Conservation (phyloP, 2,888 invertebrate genomes). For the Drosophila fungiperda region DNA sequence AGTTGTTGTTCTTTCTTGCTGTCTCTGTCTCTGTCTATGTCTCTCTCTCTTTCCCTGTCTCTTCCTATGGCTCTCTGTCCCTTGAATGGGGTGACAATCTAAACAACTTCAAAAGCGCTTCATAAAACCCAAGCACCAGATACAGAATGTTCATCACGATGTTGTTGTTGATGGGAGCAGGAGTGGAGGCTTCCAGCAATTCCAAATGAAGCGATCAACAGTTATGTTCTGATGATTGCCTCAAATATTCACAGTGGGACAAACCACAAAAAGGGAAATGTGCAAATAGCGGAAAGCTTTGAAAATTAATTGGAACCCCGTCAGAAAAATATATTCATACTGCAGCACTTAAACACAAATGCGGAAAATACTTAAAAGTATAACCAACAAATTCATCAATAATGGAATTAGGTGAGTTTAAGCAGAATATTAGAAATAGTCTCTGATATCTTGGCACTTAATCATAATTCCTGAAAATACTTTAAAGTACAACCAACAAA, state of each 20-base stretch:
- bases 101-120: constrained; percentile 57
- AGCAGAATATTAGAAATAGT: no score
- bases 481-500: neutral
- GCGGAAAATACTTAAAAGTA: neutral
- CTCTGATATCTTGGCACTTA: neutral
- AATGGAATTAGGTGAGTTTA: neutral
- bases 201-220: constrained; percentile 59
- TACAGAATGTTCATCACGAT: constrained; percentile 31
- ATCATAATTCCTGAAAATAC: neutral
- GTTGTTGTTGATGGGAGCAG: constrained; percentile 38
- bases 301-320: neutral
- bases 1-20: constrained; percentile 17
- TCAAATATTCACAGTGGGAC: constrained; percentile 28
- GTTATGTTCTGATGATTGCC: constrained; percentile 30
- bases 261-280: neutral
- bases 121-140: constrained; percentile 59
- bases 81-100: constrained; percentile 55
- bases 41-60: neutral
- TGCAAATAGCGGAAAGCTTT: neutral
- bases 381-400: neutral
- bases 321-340: neutral
- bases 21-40: neutral
- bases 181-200: constrained; percentile 34
- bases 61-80: neutral
- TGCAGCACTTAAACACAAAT: neutral